Evolutionary conservation across 1,140 invertebrate species (phyloP), one percentile per base, ranked within the genome.

Genomic region (Aphaenogaster floridana): DNA sequence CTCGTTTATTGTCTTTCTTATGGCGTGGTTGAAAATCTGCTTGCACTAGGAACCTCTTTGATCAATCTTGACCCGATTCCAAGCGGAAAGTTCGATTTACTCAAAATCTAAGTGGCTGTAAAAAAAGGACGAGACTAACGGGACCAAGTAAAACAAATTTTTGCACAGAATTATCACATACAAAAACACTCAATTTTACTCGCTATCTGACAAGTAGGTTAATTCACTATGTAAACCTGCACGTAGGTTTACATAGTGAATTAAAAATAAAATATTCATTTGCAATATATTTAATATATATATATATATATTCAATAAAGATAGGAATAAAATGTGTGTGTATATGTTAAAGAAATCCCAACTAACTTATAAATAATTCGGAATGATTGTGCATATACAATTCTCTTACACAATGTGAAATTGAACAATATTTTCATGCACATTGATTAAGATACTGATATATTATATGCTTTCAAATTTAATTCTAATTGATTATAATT

Each of bases 1-100:
- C 15, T 45, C n/a, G 36, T 36, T 52, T 59, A 59, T 57, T 36
- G 69, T 36, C 7, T 52, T 52, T 61, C 15, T 77, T 61, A 77
- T 77, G 6, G 39, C n/a, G 39, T 13, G 21, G 13, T 77, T 77
- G 57, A 61, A 45, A 61, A 77, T 77, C 74, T 77, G 74, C 57
- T 77, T 66, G 64, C 64, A 66, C 39, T 45, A 45, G 74, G 61
- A 77, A 61, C 3, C 54, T 77, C 39, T 61, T 39, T 42, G 74
- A 34, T 21, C 74, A 42, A 77, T 61, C 54, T 61, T 61, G 74
- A 39, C 54, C 39, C 39, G 34, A 59, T 76, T 59, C 54, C 39
- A 59, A 42, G n/a, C 11, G 4, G 39, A 77, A 39, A 77, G 54
- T 77, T 77, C 57, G 39, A 59, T 77, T 61, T 59, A 28, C 39